Evolutionary conservation across 1,140 invertebrate species (phyloP), one percentile per base, ranked within the genome.

Genomic region (Oryctes rhinoceros): DNA sequence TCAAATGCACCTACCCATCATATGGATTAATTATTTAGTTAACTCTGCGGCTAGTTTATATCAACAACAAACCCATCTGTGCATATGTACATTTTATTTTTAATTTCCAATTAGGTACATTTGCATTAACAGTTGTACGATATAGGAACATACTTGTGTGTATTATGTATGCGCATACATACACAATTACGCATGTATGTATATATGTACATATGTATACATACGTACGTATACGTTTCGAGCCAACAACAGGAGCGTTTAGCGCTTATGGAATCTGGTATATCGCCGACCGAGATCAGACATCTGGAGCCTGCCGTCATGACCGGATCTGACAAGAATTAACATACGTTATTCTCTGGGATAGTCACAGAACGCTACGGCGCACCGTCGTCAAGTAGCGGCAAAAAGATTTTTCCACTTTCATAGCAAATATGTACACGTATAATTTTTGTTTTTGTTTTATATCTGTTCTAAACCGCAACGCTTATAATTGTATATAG

Each of bases 241-340:
- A 71, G 65, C 65, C 65, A 71, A 71, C 65, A 71, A 24, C 65
- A 71, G 65, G 65, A 71, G 65, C 65, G 35, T 48, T 76, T 44
- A 47, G 37, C 47, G 44, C 47, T 76, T 76, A 76, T 76, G 75
- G 75, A 76, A 76, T 76, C 75, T 76, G 47, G 75, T 76, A 49
- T 76, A 76, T 76, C 75, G 47, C 35, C 18, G 75, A 47, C 75
- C 75, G 75, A 47, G 37, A 76, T 76, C 75, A 76, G 75, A 76
- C 75, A 76, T 76, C 75, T 76, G 75, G 75, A 76, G 75, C 75
- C 75, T n/a, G 75, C 39, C 75, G 75, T 47, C 75, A 76, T 49
- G 75, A 49, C 75, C 37, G 39, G 75, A 49, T 49, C 37, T 44
- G 47, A 49, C 75, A 49, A 76, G 75, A 76, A 76, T 76, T 76